Evolutionary conservation across 1,140 invertebrate species (phyloP), one percentile per base, ranked within the genome.

Genomic region (Drosophila ficusphila): DNA sequence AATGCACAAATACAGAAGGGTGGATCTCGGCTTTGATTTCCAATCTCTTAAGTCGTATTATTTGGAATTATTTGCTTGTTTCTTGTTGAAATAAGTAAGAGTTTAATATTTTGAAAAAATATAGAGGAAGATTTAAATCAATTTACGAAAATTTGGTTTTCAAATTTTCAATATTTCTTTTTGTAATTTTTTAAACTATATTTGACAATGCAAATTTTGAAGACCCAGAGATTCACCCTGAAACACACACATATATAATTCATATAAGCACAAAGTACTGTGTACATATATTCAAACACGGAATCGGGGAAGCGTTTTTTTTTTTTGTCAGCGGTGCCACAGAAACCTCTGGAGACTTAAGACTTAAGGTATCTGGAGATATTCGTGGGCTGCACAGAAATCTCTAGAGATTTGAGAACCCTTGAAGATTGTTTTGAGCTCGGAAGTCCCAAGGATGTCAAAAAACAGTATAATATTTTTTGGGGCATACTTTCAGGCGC

Each of bases 211-310:
- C 42, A 21, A 1, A n/a, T 42, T 8, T 33, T 19, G 1, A 19
- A n/a, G 11, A 7, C 2, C 23, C 1, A 8, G 9, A 47, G 29
- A 64, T 64, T 56, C 60, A 61, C 31, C 60, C 39, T 29, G 9
- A 21, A 68, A 39, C 33, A 69, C 21, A 44, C 36, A 58, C 34
- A 39, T 19, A 69, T 41, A 34, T 33, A 48, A 48, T 48, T 57
- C 7, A 47, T 25, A 48, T 25, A 46, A 18, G 31, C 61, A 65
- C 27, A 48, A 19, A 39, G 62, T 65, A 48, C 46, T 54, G 14
- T 33, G 7, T 56, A 53, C 31, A 42, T 70, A 48, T 44, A 34
- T 25, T 19, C 19, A 49, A 36, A 36, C 29, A 46, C 16, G 29
- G 54, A 44, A 16, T 16, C 16, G 21, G 4, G 16, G 3, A 27